phyloP scores from a whole-genome alignment of 2,113 vertebrate genomes.

The Ammospiza caudacuta region DNA sequence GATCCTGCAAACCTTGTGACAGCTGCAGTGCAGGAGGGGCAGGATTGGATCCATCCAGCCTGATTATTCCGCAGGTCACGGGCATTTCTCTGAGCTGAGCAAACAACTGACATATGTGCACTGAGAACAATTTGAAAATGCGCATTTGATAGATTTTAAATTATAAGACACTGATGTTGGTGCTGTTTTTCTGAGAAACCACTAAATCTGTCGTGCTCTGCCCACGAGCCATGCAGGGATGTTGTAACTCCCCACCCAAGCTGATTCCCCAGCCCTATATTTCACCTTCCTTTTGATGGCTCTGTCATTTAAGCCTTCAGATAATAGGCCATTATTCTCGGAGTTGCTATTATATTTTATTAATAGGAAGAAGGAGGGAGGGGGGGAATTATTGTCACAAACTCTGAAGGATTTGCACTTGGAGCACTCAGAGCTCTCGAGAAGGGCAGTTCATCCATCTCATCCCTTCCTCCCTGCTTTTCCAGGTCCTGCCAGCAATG shows the following conservation, averaged over 20 bases:
- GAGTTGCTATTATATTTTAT: constrained; percentile 70
- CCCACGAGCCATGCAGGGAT: not conserved
- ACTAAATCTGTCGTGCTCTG: not conserved
- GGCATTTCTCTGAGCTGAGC: not conserved
- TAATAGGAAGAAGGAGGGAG: constrained; percentile 37
- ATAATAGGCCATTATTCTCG: constrained; percentile 63
- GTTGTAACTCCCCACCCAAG: not conserved
- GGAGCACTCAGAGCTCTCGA: not conserved
- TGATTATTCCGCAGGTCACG: not conserved
- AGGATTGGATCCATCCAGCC: not conserved
- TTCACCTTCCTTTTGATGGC: constrained; percentile 66
- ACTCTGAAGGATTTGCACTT: constrained; percentile 39
- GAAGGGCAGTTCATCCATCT: not conserved
- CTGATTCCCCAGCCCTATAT: not conserved
- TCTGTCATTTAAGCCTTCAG: constrained; percentile 59
- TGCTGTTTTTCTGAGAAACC: not conserved
- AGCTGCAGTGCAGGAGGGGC: not conserved
- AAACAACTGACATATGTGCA: not conserved
- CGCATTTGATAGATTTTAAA: not conserved
- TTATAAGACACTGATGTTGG: not conserved
- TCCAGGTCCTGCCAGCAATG: not conserved
- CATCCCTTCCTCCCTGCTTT: not conserved
- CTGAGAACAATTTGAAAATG: not conserved
- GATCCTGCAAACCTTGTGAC: not conserved
- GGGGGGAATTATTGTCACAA: constrained; percentile 25